Percentiles rank a stretch among this genome's conserved stretches.
Conservation (phyloP, 2,797 vertebrate genomes). For the Enteromius viviparus region DNA sequence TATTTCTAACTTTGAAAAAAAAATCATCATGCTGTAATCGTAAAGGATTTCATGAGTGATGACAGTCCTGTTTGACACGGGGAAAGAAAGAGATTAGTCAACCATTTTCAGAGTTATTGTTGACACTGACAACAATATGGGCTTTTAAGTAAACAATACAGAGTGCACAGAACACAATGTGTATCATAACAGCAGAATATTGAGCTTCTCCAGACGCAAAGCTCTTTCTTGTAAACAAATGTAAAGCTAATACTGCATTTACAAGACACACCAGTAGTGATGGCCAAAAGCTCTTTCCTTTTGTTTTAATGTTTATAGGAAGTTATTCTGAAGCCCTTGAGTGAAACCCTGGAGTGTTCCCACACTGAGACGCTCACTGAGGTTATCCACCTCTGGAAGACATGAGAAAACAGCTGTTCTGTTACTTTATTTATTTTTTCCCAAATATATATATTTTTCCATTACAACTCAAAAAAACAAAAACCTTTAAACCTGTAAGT, state of each 20-base stretch:
- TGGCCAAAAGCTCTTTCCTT: constrained; percentile 11
- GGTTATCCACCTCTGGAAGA: constrained; percentile 44
- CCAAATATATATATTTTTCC: neutral
- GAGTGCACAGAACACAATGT: neutral
- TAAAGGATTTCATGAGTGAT: constrained; percentile 1
- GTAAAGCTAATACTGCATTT: neutral
- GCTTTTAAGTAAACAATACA: neutral
- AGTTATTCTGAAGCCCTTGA: constrained; percentile 9
- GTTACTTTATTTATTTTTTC: neutral
- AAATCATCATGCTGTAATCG: neutral
- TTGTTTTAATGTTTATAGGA: constrained; percentile 20
- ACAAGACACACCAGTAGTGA: neutral
- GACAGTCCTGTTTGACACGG: neutral
- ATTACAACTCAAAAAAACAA: neutral
- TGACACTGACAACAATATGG: constrained; percentile 3
- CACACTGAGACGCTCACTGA: constrained; percentile 15
- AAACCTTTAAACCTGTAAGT: neutral
- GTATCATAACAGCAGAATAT: neutral
- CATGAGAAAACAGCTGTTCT: constrained; percentile 38
- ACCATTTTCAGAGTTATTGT: neutral
- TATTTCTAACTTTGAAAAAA: neutral
- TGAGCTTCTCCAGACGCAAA: neutral
- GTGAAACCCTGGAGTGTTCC: constrained; percentile 19
- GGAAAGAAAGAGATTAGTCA: neutral
- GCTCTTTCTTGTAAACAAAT: neutral